Evolutionary conservation across 2,797 vertebrate species (phyloP).

Genomic region (Simalia tracyae): DNA sequence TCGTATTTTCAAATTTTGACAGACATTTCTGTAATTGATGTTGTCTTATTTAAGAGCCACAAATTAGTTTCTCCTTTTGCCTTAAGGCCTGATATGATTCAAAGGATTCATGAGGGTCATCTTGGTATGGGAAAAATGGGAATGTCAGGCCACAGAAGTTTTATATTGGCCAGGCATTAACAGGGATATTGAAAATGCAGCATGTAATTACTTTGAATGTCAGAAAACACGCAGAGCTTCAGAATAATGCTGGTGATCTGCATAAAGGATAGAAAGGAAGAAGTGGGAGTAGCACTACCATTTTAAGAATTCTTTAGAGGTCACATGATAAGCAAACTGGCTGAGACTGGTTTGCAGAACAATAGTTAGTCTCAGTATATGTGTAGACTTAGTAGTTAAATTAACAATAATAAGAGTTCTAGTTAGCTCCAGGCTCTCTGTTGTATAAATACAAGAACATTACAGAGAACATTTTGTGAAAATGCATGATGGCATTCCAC

Average conservation of each 20-base stretch:
- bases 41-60: background rate
- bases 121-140: background rate
- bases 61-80: background rate
- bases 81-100: background rate
- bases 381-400: background rate
- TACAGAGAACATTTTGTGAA: background rate
- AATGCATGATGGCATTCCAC: background rate
- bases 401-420: background rate
- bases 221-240: background rate
- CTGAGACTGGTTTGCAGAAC: background rate
- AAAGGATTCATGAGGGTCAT: background rate
- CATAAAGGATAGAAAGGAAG: background rate
- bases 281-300: background rate
- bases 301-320: background rate
- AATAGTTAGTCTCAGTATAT: background rate
- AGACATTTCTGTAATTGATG: background rate
- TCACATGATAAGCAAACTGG: background rate
- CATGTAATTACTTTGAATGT: background rate
- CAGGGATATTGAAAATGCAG: background rate
- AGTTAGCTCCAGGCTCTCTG: background rate
- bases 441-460: background rate
- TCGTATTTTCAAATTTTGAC: background rate
- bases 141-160: background rate
- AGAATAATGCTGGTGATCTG: background rate
- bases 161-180: background rate